A percentile compares a stretch with the other conserved stretches of the same genome.
phyloP scores from a whole-genome alignment of 2,797 vertebrate genomes.

The Cuculus canorus region DNA sequence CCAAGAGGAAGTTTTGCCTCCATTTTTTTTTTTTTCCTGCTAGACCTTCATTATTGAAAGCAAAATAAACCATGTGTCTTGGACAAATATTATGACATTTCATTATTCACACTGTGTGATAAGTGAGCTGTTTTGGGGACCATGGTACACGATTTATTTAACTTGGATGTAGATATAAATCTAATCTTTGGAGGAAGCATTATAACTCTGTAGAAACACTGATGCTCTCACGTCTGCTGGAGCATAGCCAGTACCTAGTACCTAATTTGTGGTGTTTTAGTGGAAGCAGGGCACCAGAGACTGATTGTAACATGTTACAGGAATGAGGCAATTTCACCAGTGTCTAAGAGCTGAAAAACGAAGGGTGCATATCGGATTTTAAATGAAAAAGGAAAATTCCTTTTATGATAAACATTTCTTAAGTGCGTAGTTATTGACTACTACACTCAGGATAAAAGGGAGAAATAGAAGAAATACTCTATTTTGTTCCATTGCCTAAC shows the following conservation, averaged over 20 bases:
- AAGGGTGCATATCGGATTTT: background rate
- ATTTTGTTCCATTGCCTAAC: background rate
- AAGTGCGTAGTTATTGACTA: background rate
- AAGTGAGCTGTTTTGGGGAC: conserved; percentile 12
- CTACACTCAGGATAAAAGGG: background rate
- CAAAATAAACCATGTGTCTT: conserved; percentile 8
- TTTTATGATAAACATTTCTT: background rate
- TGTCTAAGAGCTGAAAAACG: background rate
- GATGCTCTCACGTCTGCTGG: background rate
- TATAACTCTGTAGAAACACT: background rate
- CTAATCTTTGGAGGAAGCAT: background rate
- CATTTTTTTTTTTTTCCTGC: rapidly evolving
- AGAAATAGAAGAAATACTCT: background rate
- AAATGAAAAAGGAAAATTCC: background rate
- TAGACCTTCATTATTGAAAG: background rate
- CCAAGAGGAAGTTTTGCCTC: background rate
- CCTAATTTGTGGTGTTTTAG: background rate
- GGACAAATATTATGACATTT: conserved; percentile 24
- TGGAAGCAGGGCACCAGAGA: background rate
- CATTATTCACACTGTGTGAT: background rate
- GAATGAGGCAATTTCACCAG: background rate
- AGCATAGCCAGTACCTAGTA: background rate
- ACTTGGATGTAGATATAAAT: conserved; percentile 24
- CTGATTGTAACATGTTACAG: background rate
- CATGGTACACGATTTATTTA: conserved; percentile 11